These are phyloP conservation scores for Pygoscelis adeliae DNA, from an alignment of 2,113 vertebrate species.

Conservation along the genomic window DNA sequence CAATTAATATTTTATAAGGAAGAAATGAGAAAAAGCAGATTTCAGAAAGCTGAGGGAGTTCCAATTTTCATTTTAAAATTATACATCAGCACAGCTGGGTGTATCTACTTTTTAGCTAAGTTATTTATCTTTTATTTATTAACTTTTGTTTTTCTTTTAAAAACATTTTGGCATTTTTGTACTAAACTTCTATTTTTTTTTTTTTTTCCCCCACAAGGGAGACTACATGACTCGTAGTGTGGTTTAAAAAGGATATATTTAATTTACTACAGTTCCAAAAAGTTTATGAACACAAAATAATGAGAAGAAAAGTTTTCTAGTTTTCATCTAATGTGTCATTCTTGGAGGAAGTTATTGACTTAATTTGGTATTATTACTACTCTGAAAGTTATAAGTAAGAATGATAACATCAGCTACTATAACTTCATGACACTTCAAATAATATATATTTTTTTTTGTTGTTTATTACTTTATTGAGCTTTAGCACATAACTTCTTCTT, in stretches of 20 bases:
- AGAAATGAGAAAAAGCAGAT: background rate
- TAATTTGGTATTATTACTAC: background rate
- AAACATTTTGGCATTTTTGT: background rate
- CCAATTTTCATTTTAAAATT: background rate
- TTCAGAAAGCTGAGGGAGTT: background rate
- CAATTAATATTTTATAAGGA: background rate
- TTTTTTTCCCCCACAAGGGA: background rate
- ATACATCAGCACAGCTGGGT: background rate
- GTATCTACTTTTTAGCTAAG: background rate
- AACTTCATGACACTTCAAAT: background rate
- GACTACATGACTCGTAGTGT: background rate
- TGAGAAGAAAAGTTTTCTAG: background rate
- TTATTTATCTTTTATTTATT: background rate
- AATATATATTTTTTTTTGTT: background rate
- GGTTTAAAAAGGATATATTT: background rate
- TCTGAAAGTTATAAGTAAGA: slow-evolving; percentile 3
- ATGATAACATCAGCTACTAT: background rate
- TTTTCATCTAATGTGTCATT: background rate
- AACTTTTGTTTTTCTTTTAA: background rate
- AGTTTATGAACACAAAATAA: background rate
- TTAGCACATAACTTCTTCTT: background rate
- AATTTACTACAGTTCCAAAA: background rate
- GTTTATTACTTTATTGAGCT: background rate
- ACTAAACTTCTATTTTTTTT: background rate
- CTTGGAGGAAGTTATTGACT: background rate